A percentile compares a stretch with the other conserved stretches of the same genome.
Evolutionary conservation across 1,140 invertebrate genomes (phyloP).

Genomic region (Zaprionus capensis): DNA sequence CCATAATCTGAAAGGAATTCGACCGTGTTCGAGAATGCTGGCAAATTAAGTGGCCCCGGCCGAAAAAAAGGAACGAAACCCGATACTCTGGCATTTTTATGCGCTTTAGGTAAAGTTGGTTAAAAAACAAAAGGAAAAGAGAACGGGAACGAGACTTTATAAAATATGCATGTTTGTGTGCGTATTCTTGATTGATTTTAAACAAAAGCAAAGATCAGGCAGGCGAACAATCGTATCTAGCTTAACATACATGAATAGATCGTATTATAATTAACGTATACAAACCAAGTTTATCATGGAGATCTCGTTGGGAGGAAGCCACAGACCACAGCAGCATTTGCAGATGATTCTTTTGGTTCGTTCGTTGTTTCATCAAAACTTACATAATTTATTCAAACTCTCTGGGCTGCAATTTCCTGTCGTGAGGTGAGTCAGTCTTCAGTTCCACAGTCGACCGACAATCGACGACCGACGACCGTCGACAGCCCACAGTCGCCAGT

Average conservation of each 20-base stretch:
- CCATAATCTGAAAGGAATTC: slow-evolving; percentile 38
- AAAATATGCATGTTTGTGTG: background rate
- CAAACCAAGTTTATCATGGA: background rate
- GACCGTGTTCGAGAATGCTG: slow-evolving; percentile 24
- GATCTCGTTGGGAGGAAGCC: background rate
- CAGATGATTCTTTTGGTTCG: slow-evolving; percentile 7
- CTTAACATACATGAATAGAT: background rate
- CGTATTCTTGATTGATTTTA: slow-evolving; percentile 1
- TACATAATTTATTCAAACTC: slow-evolving; percentile 62
- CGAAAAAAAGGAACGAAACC: slow-evolving; percentile 15
- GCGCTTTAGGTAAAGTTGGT: slow-evolving; percentile 6
- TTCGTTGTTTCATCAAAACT: slow-evolving; percentile 22
- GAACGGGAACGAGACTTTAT: slow-evolving; percentile 1
- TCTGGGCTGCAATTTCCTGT: slow-evolving; percentile 57
- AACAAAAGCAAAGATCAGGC: background rate
- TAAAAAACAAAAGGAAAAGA: slow-evolving; percentile 6
- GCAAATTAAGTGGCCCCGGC: slow-evolving; percentile 30
- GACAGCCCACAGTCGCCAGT: background rate
- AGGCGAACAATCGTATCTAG: background rate
- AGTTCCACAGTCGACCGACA: slow-evolving; percentile 10
- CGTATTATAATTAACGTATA: background rate
- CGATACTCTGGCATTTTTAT: slow-evolving; percentile 25
- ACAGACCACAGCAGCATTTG: slow-evolving; percentile 10
- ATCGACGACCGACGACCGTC: slow-evolving; percentile 15
- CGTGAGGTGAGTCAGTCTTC: slow-evolving; percentile 48